Evolutionary conservation across 2,888 invertebrate species (phyloP), one percentile per base, ranked within the genome.

Genomic region (Caenorhabditis macrosperma): DNA sequence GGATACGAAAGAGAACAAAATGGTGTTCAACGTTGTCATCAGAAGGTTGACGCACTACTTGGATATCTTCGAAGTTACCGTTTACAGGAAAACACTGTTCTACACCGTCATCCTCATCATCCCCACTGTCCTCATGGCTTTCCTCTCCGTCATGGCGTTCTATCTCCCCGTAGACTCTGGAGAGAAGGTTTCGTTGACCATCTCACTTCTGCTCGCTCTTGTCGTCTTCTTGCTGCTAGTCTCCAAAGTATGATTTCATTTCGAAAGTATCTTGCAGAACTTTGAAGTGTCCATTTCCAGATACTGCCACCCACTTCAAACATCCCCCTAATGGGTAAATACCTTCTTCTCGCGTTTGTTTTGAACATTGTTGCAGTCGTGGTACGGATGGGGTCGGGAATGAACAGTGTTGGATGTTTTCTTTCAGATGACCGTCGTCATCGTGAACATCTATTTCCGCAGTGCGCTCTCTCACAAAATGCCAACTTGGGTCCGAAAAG

Each of bases 291-390:
- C 6, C 28, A 44, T 38, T 71, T 77, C 26, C 54, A 85, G 93
- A 99, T 99, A 92, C 93, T 99, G 87, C 99, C 99, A 83, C 99
- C 99, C 66, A 98, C 98, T 1, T 98, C 98, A 67, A 94, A 97
- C 85, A 93, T 99, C 90, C 99, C 99, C 69, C 94, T 99, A 82
- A 99, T 99, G 90, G 97, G 98, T 92, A 99, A 99, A 93, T 99
- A 99, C 92, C 94, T 99, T 86, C 94, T 99, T 67, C 97, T 99
- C 92, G 99, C 98, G 67, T 99, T 99, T 93, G 96, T 86, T 4
- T 97, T 99, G 96, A 99, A 99, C 92, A 98, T 98, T 82, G 95
- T 98, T 91, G 97, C 97, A 93, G 99, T 99, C 92, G 93, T 99
- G 89, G 96, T 98, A 97, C 33, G 81, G 55, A 28, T 22, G 10